Conservation (phyloP, 2,113 vertebrate genomes). For the Gila orcuttii region DNA sequence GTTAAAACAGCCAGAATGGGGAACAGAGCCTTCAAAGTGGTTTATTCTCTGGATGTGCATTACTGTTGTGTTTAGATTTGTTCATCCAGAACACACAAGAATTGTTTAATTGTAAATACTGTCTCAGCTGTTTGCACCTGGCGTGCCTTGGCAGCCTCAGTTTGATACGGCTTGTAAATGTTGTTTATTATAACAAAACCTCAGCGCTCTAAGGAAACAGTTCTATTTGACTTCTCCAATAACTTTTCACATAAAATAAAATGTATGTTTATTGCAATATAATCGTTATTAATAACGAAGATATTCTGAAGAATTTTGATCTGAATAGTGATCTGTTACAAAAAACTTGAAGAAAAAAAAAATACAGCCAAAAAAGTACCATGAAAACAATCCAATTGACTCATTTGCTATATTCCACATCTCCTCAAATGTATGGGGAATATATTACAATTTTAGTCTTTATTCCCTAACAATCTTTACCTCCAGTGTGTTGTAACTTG, state of each 20-base stretch:
- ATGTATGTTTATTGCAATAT: too few species aligned
- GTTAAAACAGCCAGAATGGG: slow-evolving; percentile 5
- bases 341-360: too few species aligned
- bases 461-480: background rate
- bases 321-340: too few species aligned
- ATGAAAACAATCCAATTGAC: background rate
- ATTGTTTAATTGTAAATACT: slow-evolving; percentile 35
- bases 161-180: slow-evolving; percentile 43
- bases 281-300: too few species aligned
- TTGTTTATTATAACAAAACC: slow-evolving; percentile 50
- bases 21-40: slow-evolving; percentile 24
- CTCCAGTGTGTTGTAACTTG: background rate
- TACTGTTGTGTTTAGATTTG: slow-evolving; percentile 34
- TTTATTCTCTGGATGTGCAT: slow-evolving; percentile 19
- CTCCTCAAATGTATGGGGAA: too few species aligned
- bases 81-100: slow-evolving; percentile 49
- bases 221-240: background rate
- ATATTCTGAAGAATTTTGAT: too few species aligned
- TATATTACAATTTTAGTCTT: background rate
- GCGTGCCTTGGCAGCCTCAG: background rate
- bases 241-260: background rate
- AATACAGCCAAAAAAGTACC: background rate
- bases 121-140: slow-evolving; percentile 14
- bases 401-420: too few species aligned
- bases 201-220: background rate